Conservation (phyloP, 1,140 invertebrate genomes). For the Diachasma alloeum region DNA sequence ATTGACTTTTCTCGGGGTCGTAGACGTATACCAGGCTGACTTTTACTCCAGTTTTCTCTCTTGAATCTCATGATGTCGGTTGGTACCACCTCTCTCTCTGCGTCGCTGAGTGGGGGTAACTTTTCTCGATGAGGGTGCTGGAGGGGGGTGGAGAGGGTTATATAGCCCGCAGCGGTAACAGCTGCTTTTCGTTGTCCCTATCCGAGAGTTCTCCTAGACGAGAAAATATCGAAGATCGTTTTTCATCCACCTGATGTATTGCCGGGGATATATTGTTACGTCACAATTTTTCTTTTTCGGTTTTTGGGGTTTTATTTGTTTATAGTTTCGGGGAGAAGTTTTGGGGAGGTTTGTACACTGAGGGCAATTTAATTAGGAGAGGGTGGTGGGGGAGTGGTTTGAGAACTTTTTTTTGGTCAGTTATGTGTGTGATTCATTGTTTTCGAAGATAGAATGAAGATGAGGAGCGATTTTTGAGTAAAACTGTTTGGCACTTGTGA, state of each 20-base stretch:
- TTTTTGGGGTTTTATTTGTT: neutral
- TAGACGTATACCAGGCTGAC: neutral
- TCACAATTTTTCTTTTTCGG: neutral
- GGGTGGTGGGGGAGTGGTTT: too few relatives aligned
- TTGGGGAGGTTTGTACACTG: too few relatives aligned
- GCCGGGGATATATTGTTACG: neutral
- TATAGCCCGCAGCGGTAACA: slow-evolving; percentile 14
- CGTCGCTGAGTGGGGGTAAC: neutral
- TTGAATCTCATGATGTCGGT: neutral
- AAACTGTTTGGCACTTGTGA: too few relatives aligned
- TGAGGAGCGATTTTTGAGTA: too few relatives aligned
- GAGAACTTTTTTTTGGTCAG: too few relatives aligned
- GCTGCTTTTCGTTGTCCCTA: slow-evolving; percentile 11
- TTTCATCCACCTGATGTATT: slow-evolving; percentile 9
- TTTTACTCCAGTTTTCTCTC: neutral
- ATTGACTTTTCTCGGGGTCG: slow-evolving; percentile 1
- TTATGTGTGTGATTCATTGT: too few relatives aligned
- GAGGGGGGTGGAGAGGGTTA: neutral
- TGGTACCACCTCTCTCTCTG: neutral
- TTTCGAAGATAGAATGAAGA: too few relatives aligned
- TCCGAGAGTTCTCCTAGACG: neutral
- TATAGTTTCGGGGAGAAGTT: neutral
- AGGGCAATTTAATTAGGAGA: too few relatives aligned
- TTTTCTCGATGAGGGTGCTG: neutral
- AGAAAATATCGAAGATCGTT: slow-evolving; percentile 12